Conservation (phyloP, 2,797 vertebrate genomes). For the Argyrosomus regius region DNA sequence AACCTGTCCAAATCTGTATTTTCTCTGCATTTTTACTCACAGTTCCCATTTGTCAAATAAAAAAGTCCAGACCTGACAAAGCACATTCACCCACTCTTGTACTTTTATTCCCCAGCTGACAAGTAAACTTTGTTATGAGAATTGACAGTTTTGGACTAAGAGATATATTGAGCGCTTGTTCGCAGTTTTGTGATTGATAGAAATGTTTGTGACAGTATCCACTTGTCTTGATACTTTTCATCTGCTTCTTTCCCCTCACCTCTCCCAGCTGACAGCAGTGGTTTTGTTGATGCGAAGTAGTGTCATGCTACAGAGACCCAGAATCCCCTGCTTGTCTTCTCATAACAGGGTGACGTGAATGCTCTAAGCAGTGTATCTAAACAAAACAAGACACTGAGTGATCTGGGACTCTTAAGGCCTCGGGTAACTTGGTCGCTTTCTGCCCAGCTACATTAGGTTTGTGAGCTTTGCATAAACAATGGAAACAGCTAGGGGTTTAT, state of each 20-base stretch:
- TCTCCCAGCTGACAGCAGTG: constrained; percentile 62
- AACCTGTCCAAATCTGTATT: neutral
- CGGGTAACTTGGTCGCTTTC: constrained; percentile 44
- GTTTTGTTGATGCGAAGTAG: constrained; percentile 65
- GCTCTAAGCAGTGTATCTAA: constrained; percentile 55
- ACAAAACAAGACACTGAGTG: constrained; percentile 52
- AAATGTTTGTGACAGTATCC: constrained; percentile 65
- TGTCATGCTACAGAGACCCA: constrained; percentile 61
- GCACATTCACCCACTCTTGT: constrained; percentile 22
- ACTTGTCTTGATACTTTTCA: constrained; percentile 66
- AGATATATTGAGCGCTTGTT: constrained; percentile 27
- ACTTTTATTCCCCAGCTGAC: constrained; percentile 43
- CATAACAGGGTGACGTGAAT: constrained; percentile 57
- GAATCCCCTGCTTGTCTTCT: constrained; percentile 56
- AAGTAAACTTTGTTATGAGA: constrained; percentile 54
- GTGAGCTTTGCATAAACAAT: constrained; percentile 40
- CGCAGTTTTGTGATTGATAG: constrained; percentile 61
- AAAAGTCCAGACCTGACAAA: constrained; percentile 38
- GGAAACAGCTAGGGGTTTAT: constrained; percentile 7
- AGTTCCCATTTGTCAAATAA: constrained; percentile 35
- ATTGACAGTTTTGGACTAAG: constrained; percentile 31
- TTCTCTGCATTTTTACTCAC: neutral
- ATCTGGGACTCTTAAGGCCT: constrained; percentile 58
- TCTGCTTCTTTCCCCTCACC: constrained; percentile 46
- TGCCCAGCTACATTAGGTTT: constrained; percentile 40